Evolutionary conservation across 2,888 invertebrate species (phyloP), one percentile per base, ranked within the genome.

Genomic region (Subacronicta megacephala): DNA sequence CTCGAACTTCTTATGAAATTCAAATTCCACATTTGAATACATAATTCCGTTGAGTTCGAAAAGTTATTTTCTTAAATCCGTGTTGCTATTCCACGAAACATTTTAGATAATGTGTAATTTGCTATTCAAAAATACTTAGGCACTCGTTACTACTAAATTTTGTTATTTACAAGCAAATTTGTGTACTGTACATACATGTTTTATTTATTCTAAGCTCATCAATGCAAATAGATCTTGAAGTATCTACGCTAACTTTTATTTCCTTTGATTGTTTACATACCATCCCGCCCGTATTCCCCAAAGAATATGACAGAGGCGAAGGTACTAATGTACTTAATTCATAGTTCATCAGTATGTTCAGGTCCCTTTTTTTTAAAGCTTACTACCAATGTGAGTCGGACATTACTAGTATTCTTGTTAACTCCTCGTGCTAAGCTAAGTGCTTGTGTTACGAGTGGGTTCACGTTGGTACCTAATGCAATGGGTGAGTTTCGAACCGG

Each of bases 21-120:
- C 82, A 83, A 84, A 85, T 86, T 76, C 73, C 66, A 73, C 76
- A 84, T 85, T 82, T 82, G 80, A 85, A 87, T 87, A 77, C 61
- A 84, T 86, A 84, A 87, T 87, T 85, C 73, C 71, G 77, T 72
- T 60, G 73, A 79, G 71, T 84, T 81, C 61, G 76, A 72, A 80
- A 85, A 84, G 80, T 85, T 80, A 78, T 81, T 84, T 85, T 78
- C 75, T 72, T 55, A 78, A 82, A 81, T 77, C 74, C 69, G 64
- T 62, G 77, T 75, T 80, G 66, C 67, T 56, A 74, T 78, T 67
- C 59, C 56, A 59, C 47, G 41, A 55, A 54, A 64, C 56, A 35
- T 72, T 62, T 47, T 56, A 50, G 42, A 57, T 72, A 68, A 82
- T 81, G 61, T 70, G 66, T 80, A 66, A 78, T 79, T 80, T 78